Evolutionary conservation across 1,140 invertebrate species (phyloP), one percentile per base, ranked within the genome.

Genomic region (Lepidurus packardi): DNA sequence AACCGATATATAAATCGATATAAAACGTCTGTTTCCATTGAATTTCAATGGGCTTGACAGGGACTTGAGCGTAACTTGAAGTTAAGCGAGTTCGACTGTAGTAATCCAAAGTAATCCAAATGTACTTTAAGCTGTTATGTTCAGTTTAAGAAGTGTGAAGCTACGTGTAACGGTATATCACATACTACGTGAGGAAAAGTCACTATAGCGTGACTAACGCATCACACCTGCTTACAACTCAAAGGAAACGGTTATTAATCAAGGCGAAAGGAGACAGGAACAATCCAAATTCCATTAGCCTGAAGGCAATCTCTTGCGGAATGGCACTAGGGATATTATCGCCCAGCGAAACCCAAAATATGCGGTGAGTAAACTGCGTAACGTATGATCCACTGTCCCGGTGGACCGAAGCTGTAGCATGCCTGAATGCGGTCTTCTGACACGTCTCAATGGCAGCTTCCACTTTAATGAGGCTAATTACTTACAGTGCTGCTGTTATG

Each of bases 361-460:
- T 65, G 13, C 21, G 21, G 53, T n/a, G 53, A n/a, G 53, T 7
- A 65, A 65, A 65, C 16, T 65, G 21, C 53, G 53, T 65, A 65
- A 65, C 13, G 53, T 65, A 65, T 65, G 53, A 65, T 9, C 53
- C 53, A 9, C 13, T n/a, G 16, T 65, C 53, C 53, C 45, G 10
- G 16, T n/a, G 21, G 9, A 11, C 53, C 53, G 21, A 11, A 65
- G 53, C 53, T 65, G 53, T 65, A 65, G 53, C 10, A 47, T 16
- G n/a, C 45, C 16, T 7, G 45, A 47, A 65, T 21, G 53, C 53
- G 53, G 53, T 65, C 53, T 65, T 65, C 53, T 65, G 53, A 65
- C 53, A 65, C 53, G 53, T 65, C 53, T 65, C 53, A 65, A 65
- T 65, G 53, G 6, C 53, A 65, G 53, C 53, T 65, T 65, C 53